phyloP scores from a whole-genome alignment of 2,797 vertebrate genomes.

The Betta splendens region DNA sequence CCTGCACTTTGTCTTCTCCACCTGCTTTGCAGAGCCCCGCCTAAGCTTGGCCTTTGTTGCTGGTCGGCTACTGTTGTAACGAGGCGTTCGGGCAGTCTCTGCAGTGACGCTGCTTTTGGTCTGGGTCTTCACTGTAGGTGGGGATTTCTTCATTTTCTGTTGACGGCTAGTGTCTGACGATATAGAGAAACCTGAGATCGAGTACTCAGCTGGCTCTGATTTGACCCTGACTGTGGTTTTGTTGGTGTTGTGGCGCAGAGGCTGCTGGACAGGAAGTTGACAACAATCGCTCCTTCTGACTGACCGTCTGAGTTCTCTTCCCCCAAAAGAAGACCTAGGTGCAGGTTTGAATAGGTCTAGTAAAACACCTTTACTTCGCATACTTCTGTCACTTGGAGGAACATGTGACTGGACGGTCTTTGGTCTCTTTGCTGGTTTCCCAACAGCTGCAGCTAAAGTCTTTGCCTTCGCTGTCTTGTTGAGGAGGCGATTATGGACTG shows the following conservation, averaged over 20 bases:
- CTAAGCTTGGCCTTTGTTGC: slow-evolving; percentile 53
- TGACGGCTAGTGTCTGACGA: slow-evolving; percentile 19
- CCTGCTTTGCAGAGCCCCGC: slow-evolving; percentile 37
- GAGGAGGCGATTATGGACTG: slow-evolving; percentile 71
- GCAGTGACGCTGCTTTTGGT: slow-evolving; percentile 20
- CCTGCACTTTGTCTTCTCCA: slow-evolving; percentile 26
- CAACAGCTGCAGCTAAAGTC: slow-evolving; percentile 29
- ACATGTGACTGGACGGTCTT: slow-evolving; percentile 26
- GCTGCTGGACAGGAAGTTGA: slow-evolving; percentile 34
- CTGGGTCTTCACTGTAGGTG: slow-evolving; percentile 31
- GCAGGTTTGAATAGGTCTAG: slow-evolving; percentile 62
- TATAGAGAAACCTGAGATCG: slow-evolving; percentile 63
- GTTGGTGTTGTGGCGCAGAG: slow-evolving; percentile 26
- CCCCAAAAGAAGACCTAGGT: slow-evolving; percentile 39
- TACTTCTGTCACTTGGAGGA: slow-evolving; percentile 74
- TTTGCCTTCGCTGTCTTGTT: slow-evolving; percentile 70
- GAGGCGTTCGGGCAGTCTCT: slow-evolving; percentile 50
- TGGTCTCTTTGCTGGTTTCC: slow-evolving; percentile 50
- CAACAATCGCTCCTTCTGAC: slow-evolving; percentile 51
- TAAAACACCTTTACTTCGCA: slow-evolving; percentile 72
- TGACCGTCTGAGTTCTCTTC: slow-evolving; percentile 66
- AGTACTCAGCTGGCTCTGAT: slow-evolving; percentile 71
- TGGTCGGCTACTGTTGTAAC: slow-evolving; percentile 70
- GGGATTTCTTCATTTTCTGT: slow-evolving; percentile 9
- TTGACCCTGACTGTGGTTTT: slow-evolving; percentile 69